Conservation (phyloP, 2,888 invertebrate species). For the Atherix ibis region DNA sequence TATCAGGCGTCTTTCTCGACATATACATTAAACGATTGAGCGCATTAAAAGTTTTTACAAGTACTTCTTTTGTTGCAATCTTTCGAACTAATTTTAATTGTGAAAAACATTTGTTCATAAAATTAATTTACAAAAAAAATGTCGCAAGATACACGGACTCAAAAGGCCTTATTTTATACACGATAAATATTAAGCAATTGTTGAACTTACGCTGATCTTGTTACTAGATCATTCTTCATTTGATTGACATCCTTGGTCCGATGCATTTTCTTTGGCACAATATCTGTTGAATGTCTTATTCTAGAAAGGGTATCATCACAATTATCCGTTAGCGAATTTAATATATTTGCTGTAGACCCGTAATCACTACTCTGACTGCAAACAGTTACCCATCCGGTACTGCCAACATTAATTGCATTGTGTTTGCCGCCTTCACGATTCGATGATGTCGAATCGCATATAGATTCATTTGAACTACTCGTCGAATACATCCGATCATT, state of each 20-base stretch:
- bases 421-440: slow-evolving; percentile 35
- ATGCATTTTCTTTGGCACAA: slow-evolving; percentile 40
- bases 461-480: slow-evolving; percentile 76
- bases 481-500: slow-evolving; percentile 35
- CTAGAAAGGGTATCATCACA: slow-evolving; percentile 9
- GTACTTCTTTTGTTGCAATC: too few species aligned
- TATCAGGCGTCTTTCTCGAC: too few species aligned
- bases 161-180: too few species aligned
- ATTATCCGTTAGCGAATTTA: slow-evolving; percentile 8
- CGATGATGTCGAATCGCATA: slow-evolving; percentile 51
- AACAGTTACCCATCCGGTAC: slow-evolving; percentile 9
- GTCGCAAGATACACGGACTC: too few species aligned
- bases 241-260: slow-evolving; percentile 35
- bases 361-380: slow-evolving; percentile 6
- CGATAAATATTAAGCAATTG: too few species aligned
- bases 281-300: slow-evolving; percentile 16
- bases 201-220: slow-evolving; percentile 30
- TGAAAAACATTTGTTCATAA: too few species aligned
- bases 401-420: slow-evolving; percentile 12
- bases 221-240: slow-evolving; percentile 28
- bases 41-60: too few species aligned
- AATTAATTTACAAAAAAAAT: too few species aligned
- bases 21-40: too few species aligned
- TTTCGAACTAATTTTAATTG: too few species aligned
- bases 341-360: slow-evolving; percentile 2